Evolutionary conservation across 1,140 invertebrate genomes (phyloP).

Genomic region (Catajapyx aquilonaris): DNA sequence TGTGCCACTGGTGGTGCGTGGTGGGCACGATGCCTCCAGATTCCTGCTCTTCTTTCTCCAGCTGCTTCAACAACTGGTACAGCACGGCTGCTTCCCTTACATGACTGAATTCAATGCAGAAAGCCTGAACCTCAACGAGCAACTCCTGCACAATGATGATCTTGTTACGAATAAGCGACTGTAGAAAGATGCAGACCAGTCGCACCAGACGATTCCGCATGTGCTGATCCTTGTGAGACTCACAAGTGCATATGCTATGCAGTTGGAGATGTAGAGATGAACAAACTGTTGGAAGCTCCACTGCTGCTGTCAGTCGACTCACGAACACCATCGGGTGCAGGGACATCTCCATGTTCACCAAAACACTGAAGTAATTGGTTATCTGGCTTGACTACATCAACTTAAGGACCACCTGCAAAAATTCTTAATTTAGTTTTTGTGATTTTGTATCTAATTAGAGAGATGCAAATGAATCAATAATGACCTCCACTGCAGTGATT

Average conservation of each 20-base stretch:
- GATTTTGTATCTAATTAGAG: no score
- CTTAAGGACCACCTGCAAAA: slow-evolving; percentile 72
- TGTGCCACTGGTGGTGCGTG: no score
- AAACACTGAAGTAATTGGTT: slow-evolving; percentile 84
- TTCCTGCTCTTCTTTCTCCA: slow-evolving; percentile 49
- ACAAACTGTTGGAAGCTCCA: slow-evolving; percentile 91
- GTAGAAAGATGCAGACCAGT: slow-evolving; percentile 89
- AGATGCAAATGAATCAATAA: no score
- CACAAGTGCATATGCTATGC: slow-evolving; percentile 92
- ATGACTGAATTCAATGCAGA: slow-evolving; percentile 92
- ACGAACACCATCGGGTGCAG: slow-evolving; percentile 98
- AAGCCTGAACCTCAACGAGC: slow-evolving; percentile 93
- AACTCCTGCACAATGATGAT: slow-evolving; percentile 93
- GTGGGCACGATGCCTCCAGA: slow-evolving; percentile 3
- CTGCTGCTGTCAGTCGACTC: slow-evolving; percentile 72
- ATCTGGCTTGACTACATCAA: slow-evolving; percentile 87
- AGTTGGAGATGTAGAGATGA: slow-evolving; percentile 93
- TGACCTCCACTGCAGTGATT: slow-evolving; percentile 81
- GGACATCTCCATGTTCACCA: slow-evolving; percentile 98
- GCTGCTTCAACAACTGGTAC: slow-evolving; percentile 77
- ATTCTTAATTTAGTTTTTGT: no score
- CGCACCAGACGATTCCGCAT: slow-evolving; percentile 91
- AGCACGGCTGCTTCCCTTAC: slow-evolving; percentile 89
- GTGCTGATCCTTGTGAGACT: slow-evolving; percentile 87
- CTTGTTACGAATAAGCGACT: slow-evolving; percentile 89